These are phyloP conservation scores for Acanthornis magna DNA, from an alignment of 2,797 vertebrate species.

Conservation along the genomic window DNA sequence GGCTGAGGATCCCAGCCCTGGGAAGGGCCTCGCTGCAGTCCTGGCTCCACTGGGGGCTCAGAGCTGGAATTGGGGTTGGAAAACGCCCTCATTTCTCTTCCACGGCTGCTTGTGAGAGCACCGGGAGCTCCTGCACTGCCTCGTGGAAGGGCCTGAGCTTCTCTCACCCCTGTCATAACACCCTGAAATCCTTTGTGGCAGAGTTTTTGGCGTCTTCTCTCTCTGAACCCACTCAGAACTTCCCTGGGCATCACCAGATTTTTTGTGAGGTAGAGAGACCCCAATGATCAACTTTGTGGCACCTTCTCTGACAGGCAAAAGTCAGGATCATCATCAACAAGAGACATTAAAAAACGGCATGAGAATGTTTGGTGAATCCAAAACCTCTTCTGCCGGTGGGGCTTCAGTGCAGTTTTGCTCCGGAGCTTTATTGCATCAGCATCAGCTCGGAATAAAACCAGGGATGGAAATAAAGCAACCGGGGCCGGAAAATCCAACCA, in stretches of 20 bases:
- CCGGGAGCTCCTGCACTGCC: neutral
- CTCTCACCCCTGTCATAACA: neutral
- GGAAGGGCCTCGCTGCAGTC: neutral
- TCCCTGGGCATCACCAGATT: neutral
- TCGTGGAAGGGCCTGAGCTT: neutral
- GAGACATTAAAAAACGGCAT: neutral
- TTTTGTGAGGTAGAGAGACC: neutral
- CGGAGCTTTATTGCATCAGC: neutral
- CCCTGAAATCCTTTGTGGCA: neutral
- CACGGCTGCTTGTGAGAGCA: neutral
- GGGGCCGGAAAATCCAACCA: neutral
- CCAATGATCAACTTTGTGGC: neutral
- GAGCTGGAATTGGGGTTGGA: neutral
- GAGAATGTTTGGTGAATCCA: neutral
- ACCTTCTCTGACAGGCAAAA: neutral
- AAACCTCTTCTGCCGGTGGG: neutral
- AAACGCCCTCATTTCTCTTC: neutral
- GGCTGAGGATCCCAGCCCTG: neutral
- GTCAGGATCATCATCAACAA: neutral
- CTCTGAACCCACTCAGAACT: neutral
- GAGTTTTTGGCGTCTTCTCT: neutral
- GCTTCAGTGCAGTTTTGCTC: neutral
- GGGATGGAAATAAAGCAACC: neutral
- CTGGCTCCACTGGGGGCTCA: neutral
- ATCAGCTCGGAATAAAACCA: neutral